Evolutionary conservation across 2,113 vertebrate genomes (phyloP).

Genomic region (Cynoglossus semilaevis): DNA sequence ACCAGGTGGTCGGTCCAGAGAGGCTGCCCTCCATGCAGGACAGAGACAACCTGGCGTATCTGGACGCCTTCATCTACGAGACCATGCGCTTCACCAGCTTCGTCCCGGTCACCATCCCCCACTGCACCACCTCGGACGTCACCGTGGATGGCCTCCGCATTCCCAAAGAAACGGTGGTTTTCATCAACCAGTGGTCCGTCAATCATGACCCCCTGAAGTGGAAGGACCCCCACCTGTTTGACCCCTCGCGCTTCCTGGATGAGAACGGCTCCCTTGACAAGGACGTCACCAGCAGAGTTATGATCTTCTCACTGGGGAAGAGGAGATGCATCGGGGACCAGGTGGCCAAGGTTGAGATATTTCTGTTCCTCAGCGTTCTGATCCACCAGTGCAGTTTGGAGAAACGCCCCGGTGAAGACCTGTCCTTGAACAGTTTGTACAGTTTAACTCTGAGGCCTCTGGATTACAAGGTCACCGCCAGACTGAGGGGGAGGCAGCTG

Average conservation of each 20-base stretch:
- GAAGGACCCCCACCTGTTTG: conserved; percentile 80
- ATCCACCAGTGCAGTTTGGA: conserved; percentile 82
- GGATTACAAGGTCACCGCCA: conserved; percentile 73
- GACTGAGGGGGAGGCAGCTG: conserved; percentile 57
- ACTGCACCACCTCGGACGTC: conserved; percentile 82
- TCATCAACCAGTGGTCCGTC: conserved; percentile 89
- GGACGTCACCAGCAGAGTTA: conserved; percentile 72
- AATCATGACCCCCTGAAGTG: conserved; percentile 83
- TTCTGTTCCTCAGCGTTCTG: conserved; percentile 79
- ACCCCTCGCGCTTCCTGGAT: conserved; percentile 81
- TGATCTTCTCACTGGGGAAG: conserved; percentile 84
- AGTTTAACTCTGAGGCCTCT: conserved; percentile 79
- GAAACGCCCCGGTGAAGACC: conserved; percentile 62
- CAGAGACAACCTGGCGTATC: conserved; percentile 66
- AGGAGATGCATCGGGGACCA: conserved; percentile 82
- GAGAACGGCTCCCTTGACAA: conserved; percentile 69
- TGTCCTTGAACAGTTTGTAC: conserved; percentile 75
- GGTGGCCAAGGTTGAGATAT: conserved; percentile 81
- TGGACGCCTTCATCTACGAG: conserved; percentile 87
- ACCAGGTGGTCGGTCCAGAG: conserved; percentile 77
- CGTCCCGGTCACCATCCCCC: conserved; percentile 86
- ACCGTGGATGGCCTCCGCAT: conserved; percentile 81
- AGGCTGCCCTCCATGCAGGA: conserved; percentile 77
- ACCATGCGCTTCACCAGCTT: conserved; percentile 86
- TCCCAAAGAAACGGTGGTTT: conserved; percentile 84